Base-by-base conservation (phyloP, 1,140 invertebrate species). In the Hylaeus anthracinus region DNA sequence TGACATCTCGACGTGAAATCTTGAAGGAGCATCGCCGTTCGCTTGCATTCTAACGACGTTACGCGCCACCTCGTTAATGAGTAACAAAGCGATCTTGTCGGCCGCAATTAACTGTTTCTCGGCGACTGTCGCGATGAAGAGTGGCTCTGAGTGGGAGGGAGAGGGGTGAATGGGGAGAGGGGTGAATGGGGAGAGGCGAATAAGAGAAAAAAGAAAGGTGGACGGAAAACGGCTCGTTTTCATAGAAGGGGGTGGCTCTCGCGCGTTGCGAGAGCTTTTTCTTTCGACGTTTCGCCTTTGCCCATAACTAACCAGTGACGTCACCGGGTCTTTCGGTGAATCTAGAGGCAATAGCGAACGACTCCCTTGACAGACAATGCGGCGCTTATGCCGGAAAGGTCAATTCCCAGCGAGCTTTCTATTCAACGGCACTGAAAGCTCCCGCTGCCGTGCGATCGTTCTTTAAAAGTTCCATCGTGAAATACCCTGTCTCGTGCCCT, bases 381-480 rank as follows among this genome's bases (percentile, higher is more conserved):
- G 3, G 5, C 61, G 72, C 73, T 85, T 85, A 72, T 74, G 37
- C 48, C 39, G 60, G 45, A 82, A 77, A 60, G 70, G 73, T 85
- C 70, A 74, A 85, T 86, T 85, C 48, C 45, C 37, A 53, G 73
- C 51, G 55, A 69, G 65, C 53, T 69, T 73, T 9, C 61, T 53
- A 51, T 72, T 85, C 41, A 65, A 8, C 10, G 64, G 56, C 60
- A 53, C 55, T 67, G 45, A 65, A 60, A 80, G 67, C 55, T 69
- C 14, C 10, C 10, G 10, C 43, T 70, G 64, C 45, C 70, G 63
- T 8, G 45, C 73, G 53, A 81, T 74, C 56, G 37, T 75, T 58
- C 41, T 58, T 78, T 72, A 61, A 79, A 86, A 82, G 48, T 85
- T 79, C 69, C 63, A 67, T 74, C 63, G 43, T 51, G 65, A 53